Conservation (phyloP, 2,888 invertebrate genomes). For the Polymixis lichenea region DNA sequence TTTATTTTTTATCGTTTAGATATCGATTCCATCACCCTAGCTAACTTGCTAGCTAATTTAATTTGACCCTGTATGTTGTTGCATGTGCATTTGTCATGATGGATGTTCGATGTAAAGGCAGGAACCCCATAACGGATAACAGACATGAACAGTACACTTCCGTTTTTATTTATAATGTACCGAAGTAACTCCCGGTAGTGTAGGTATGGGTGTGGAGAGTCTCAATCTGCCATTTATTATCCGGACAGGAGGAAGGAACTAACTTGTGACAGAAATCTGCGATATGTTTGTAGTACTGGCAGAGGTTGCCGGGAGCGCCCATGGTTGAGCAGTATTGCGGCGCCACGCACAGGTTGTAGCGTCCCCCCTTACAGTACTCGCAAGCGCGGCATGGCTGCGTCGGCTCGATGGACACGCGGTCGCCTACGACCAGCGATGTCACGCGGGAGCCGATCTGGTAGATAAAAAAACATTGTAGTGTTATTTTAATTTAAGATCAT, state of each 20-base stretch:
- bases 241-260: conserved; percentile 59
- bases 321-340: conserved; percentile 97
- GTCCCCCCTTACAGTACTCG: conserved; percentile 94
- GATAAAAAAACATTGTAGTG: too few relatives aligned
- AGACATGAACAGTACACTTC: too few relatives aligned
- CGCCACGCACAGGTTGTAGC: conserved; percentile 97
- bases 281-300: conserved; percentile 96
- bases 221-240: too few relatives aligned
- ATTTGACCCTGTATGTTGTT: neutral
- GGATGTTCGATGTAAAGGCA: neutral
- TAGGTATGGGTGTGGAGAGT: neutral
- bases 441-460: conserved; percentile 89
- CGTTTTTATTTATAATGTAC: neutral
- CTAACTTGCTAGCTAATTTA: neutral
- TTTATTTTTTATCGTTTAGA: neutral
- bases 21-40: too few relatives aligned
- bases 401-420: conserved; percentile 98
- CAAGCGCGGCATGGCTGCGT: conserved; percentile 97
- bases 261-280: conserved; percentile 97
- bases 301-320: conserved; percentile 96
- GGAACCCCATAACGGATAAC: neutral
- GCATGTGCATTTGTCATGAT: neutral
- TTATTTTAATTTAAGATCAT: too few relatives aligned
- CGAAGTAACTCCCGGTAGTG: neutral
- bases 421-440: conserved; percentile 92